Evolutionary conservation across 1,140 invertebrate species (phyloP), one percentile per base, ranked within the genome.

Genomic region (Bombus haemorrhoidalis): DNA sequence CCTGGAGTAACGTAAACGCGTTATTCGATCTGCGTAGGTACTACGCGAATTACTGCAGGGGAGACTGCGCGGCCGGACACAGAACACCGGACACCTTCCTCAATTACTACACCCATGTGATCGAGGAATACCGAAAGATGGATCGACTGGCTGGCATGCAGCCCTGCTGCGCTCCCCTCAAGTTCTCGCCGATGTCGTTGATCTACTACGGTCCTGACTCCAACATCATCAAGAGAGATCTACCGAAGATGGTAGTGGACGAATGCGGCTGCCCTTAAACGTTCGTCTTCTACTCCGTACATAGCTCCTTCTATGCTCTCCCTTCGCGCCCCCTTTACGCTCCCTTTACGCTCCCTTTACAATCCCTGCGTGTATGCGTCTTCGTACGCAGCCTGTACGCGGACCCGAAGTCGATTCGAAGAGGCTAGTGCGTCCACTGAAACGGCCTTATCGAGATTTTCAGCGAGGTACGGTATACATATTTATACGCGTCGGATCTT

Each of bases 171-270:
- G 98, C 98, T n/a, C 98, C 98, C 22, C 96, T 98, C 68, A 98
- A 98, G 94, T 98, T 99, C 95, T 98, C 98, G 43, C 97, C 98
- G 91, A 98, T 99, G 96, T 98, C 98, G 76, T 96, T 99, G 90
- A 98, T 99, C 90, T 99, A 99, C 95, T 98, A 98, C 95, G 98
- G 98, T 86, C 97, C 97, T 73, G 97, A 98, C 95, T 97, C 97
- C 83, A 98, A 98, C 94, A 98, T 99, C 93, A 98, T 99, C 93
- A 99, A 99, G 94, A 96, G 98, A 89, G 98, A 99, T 95, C 95
- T 99, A 92, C 98, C 98, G 87, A 98, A 98, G 96, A 99, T 99
- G 98, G 98, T 99, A 86, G 98, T 99, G 53, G 98, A 99, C 94
- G 98, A 99, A 95, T 99, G 98, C 95, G 98, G 98, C 79, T 99